Evolutionary conservation across 2,113 vertebrate genomes (phyloP).

Genomic region (Nanorana parkeri): DNA sequence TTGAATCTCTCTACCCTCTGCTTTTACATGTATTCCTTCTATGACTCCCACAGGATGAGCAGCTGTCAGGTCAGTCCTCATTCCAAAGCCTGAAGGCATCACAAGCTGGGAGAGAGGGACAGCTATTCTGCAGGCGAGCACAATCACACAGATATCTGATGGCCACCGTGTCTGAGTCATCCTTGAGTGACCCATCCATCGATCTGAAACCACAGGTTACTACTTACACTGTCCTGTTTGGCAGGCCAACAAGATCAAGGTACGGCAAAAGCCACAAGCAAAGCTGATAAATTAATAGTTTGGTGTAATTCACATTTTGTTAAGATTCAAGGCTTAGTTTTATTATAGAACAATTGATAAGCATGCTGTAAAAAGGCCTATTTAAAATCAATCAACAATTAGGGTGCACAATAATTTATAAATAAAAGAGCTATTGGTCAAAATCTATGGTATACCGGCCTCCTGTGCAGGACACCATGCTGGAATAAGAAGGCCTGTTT

Average conservation of each 20-base stretch:
- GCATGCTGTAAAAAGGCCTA: no score
- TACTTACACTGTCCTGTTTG: slow-evolving; percentile 53
- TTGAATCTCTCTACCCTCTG: no score
- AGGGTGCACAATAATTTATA: no score
- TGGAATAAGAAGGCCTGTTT: no score
- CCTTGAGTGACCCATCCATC: slow-evolving; percentile 69
- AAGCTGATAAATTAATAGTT: slow-evolving; percentile 35
- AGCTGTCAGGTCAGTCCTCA: slow-evolving; percentile 69
- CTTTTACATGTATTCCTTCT: slow-evolving; percentile 68
- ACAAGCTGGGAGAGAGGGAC: slow-evolving; percentile 66
- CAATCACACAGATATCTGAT: slow-evolving; percentile 74
- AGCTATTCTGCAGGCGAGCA: slow-evolving; percentile 63
- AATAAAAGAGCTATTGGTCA: no score
- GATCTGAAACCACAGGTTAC: slow-evolving; percentile 67
- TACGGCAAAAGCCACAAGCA: slow-evolving; percentile 43
- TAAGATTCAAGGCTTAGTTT: not conserved
- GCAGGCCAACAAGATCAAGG: slow-evolving; percentile 58
- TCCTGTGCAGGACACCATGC: no score
- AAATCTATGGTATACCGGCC: no score
- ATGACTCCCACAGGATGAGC: slow-evolving; percentile 69
- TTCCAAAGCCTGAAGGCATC: slow-evolving; percentile 66
- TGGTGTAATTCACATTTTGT: slow-evolving; percentile 9
- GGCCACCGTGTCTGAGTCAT: slow-evolving; percentile 70
- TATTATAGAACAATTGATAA: no score
- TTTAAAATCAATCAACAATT: no score